Evolutionary conservation across 1,140 invertebrate species (phyloP).

Genomic region (Lordiphosa stackelbergi): DNA sequence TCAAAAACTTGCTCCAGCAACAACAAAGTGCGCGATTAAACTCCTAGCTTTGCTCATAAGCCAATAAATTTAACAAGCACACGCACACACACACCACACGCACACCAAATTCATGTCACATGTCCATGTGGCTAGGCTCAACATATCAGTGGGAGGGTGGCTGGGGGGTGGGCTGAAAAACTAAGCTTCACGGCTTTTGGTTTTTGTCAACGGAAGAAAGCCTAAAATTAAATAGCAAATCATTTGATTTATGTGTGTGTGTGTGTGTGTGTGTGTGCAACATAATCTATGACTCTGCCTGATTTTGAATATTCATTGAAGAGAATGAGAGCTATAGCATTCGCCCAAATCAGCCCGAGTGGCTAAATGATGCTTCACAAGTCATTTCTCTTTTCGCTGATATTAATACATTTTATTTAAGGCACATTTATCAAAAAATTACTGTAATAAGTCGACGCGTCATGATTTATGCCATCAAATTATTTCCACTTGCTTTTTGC

Average conservation of each 20-base stretch:
- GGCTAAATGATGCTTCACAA: slow-evolving; percentile 19
- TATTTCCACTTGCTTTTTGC: slow-evolving; percentile 37
- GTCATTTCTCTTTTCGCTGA: slow-evolving; percentile 7
- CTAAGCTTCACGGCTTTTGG: slow-evolving; percentile 49
- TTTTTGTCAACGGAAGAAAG: slow-evolving; percentile 37
- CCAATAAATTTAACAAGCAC: slow-evolving; percentile 24
- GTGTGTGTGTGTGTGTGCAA: slow-evolving; percentile 5
- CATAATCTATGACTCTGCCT: slow-evolving; percentile 15
- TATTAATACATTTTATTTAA: slow-evolving; percentile 54
- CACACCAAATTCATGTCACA: slow-evolving; percentile 22
- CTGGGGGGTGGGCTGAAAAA: slow-evolving; percentile 7
- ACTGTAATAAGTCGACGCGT: slow-evolving; percentile 44
- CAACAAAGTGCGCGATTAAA: slow-evolving; percentile 26
- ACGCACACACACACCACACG: slow-evolving; percentile 3
- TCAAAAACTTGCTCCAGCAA: slow-evolving; percentile 9
- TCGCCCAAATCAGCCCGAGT: slow-evolving; percentile 7
- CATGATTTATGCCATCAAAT: slow-evolving; percentile 37
- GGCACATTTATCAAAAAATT: slow-evolving; percentile 55
- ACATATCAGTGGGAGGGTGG: slow-evolving; percentile 18
- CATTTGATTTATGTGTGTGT: slow-evolving; percentile 54
- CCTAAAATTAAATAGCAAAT: slow-evolving; percentile 59
- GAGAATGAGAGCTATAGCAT: slow-evolving; percentile 2
- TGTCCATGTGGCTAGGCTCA: slow-evolving; percentile 40
- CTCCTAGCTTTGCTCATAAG: slow-evolving; percentile 9
- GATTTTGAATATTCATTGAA: slow-evolving; percentile 37